Evolutionary conservation across 2,113 vertebrate genomes (phyloP), one percentile per base, ranked within the genome.

Genomic region (Mirounga angustirostris): DNA sequence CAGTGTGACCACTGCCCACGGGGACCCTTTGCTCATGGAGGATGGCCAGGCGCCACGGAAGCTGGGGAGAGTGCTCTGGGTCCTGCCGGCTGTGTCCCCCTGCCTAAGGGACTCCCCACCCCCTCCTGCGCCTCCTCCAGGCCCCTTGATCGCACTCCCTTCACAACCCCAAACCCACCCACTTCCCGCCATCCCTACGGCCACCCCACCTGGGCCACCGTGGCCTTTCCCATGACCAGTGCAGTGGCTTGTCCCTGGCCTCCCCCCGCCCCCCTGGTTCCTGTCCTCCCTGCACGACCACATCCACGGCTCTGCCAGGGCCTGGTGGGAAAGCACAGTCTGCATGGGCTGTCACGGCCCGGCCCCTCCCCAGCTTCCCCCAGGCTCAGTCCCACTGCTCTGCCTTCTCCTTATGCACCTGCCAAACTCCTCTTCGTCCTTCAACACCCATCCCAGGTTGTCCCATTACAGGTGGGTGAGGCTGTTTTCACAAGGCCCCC

Each of bases 1-100:
- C 3, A 4, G 3, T 0, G 12, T 61, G 67, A 52, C 58, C 5
- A 1, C 11, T 13, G 19, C 6, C 8, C n/a, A 11, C 0, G 0
- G 30, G n/a, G 28, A 33, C 15, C 9, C 61, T 30, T 30, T 4
- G 74, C 61, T 28, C 15, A 0, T 7, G 22, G 30, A 36, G 7
- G 61, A 18, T 0, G 12, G 2, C 50, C 59, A 8, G 14, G 19
- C 4, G 1, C 69, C 18, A 1, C 19, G 2, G 69, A 5, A 43
- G 46, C 18, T 1, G 5, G 7, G 40, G 79, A 30, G 28, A 8
- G 19, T 16, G 10, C 11, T 0, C 46, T 13, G 28, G 50, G 18
- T 19, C 33, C 43, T 11, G 8, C 36, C 11, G 28, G 50, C 36
- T 5, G 22, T 8, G 24, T 40, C 9, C 4, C 83, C 12, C 52